phyloP scores from a whole-genome alignment of 2,888 invertebrate species.

The Azorinus chamasolen region DNA sequence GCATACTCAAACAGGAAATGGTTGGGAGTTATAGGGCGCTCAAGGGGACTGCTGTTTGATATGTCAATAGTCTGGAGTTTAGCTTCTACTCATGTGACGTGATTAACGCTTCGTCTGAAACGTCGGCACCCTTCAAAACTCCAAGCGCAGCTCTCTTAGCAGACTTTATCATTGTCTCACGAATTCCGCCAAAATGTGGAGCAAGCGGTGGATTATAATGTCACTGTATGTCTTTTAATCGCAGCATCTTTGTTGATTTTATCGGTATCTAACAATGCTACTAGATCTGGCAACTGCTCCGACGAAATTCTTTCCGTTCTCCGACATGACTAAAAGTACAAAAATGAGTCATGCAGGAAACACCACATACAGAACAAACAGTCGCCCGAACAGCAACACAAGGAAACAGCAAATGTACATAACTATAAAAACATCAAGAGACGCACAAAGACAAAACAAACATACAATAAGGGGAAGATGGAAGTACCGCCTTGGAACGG shows the following conservation, averaged over 20 bases:
- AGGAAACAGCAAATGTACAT: too few species aligned
- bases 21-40: slow-evolving; percentile 43
- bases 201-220: slow-evolving; percentile 53
- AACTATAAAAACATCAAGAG: too few species aligned
- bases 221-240: slow-evolving; percentile 41
- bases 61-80: slow-evolving; percentile 39
- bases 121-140: slow-evolving; percentile 26
- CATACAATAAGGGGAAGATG: too few species aligned
- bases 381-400: too few species aligned
- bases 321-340: too few species aligned
- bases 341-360: too few species aligned
- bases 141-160: slow-evolving; percentile 58
- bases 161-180: slow-evolving; percentile 50
- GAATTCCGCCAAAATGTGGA: slow-evolving; percentile 54
- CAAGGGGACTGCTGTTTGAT: slow-evolving; percentile 25
- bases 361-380: too few species aligned
- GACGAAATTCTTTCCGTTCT: slow-evolving; percentile 50
- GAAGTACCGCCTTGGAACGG: too few species aligned
- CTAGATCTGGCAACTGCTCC: slow-evolving; percentile 35
- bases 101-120: slow-evolving; percentile 44
- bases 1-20: slow-evolving; percentile 57
- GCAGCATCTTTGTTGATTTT: slow-evolving; percentile 27
- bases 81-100: slow-evolving; percentile 45
- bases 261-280: slow-evolving; percentile 23
- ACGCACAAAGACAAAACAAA: too few species aligned